These are phyloP conservation scores for Tringa solitaria DNA, from an alignment of 2,113 vertebrate species.

Conservation along the genomic window DNA sequence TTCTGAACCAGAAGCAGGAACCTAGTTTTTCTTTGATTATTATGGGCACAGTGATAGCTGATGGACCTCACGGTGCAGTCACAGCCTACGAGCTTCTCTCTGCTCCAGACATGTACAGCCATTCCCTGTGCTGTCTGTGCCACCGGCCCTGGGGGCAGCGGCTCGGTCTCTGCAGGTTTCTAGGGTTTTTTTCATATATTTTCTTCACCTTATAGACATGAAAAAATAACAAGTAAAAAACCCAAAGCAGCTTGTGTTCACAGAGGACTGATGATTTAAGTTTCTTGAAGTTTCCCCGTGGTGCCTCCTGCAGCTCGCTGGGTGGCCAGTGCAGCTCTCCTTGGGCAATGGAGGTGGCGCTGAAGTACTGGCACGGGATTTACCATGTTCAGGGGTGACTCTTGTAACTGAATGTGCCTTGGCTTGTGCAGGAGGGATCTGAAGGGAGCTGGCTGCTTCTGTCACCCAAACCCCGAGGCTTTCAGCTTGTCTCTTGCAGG, in stretches of 20 bases:
- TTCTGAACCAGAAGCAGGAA: background rate
- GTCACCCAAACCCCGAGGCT: background rate
- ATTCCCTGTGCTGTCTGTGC: background rate
- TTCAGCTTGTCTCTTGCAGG: background rate
- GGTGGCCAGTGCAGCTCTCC: background rate
- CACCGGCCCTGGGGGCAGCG: fast-evolving
- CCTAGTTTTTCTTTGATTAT: background rate
- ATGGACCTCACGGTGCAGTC: background rate
- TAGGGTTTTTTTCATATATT: background rate
- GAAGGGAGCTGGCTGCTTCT: background rate
- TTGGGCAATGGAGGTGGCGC: background rate
- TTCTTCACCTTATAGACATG: background rate
- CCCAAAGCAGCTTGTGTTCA: background rate
- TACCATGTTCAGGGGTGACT: background rate
- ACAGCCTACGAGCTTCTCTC: background rate
- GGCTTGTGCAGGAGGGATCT: background rate
- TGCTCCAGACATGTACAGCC: background rate
- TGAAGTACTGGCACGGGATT: background rate
- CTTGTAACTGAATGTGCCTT: background rate
- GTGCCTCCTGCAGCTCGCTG: background rate
- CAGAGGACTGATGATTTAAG: background rate
- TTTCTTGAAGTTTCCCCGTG: background rate
- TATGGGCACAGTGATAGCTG: background rate
- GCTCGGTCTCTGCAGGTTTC: background rate
- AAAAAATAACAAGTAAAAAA: background rate